Evolutionary conservation across 2,888 invertebrate genomes (phyloP).

Genomic region (Neoascia interrupta): DNA sequence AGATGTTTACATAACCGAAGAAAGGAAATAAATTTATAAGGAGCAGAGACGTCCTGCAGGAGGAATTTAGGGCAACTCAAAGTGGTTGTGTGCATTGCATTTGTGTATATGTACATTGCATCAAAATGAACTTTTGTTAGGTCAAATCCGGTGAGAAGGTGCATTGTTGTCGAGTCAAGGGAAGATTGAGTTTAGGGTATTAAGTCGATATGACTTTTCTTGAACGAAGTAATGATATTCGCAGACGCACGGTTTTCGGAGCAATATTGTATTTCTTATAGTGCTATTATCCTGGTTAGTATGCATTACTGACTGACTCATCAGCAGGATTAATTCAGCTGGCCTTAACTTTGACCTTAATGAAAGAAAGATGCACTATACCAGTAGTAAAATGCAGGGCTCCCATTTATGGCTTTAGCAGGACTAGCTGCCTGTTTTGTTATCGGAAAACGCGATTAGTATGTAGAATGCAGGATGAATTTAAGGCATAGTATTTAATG

Average conservation of each 20-base stretch:
- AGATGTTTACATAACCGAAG: slow-evolving; percentile 49
- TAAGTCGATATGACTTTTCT: no score
- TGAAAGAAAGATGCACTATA: slow-evolving; percentile 18
- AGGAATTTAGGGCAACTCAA: slow-evolving; percentile 30
- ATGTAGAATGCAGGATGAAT: no score
- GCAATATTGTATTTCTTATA: slow-evolving; percentile 46
- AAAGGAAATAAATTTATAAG: slow-evolving; percentile 20
- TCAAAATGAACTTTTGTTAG: slow-evolving; percentile 48
- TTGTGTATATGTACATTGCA: slow-evolving; percentile 26
- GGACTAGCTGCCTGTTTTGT: no score
- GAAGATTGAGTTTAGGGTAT: slow-evolving; percentile 9
- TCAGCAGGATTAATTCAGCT: slow-evolving; percentile 23
- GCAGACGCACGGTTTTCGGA: slow-evolving; percentile 50
- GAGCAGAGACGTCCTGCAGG: slow-evolving; percentile 34
- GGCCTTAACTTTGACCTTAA: slow-evolving; percentile 37
- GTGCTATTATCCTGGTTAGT: slow-evolving; percentile 60
- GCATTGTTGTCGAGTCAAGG: slow-evolving; percentile 4
- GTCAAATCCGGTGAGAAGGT: slow-evolving; percentile 37
- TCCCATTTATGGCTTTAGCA: no score
- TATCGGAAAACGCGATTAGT: no score
- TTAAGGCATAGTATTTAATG: no score
- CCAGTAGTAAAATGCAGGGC: no score
- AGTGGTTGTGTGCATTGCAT: slow-evolving; percentile 1
- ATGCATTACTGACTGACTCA: slow-evolving; percentile 54
- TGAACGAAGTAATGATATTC: slow-evolving; percentile 13